Percentiles rank a stretch among this genome's conserved stretches.
Evolutionary conservation across 1,140 invertebrate species (phyloP).

Genomic region (Euschistus heros): DNA sequence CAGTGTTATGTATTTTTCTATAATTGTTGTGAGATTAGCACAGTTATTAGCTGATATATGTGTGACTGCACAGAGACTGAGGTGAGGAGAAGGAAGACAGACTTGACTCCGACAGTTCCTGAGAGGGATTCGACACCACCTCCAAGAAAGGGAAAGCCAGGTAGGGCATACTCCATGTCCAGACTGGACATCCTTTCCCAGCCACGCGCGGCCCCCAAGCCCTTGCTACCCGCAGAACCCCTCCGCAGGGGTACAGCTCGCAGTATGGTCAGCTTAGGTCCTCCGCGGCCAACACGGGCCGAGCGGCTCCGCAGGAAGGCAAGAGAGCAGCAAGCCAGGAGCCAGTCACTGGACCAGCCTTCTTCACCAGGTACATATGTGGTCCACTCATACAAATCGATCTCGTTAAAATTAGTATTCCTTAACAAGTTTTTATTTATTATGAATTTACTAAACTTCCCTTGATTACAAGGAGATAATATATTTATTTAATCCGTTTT

Average conservation of each 20-base stretch:
- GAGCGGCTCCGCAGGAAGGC: slow-evolving; percentile 43
- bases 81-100: slow-evolving; percentile 57
- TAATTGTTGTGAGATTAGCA: neutral
- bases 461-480: too few species aligned
- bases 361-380: slow-evolving; percentile 36
- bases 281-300: slow-evolving; percentile 42
- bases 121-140: slow-evolving; percentile 46
- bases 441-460: too few species aligned
- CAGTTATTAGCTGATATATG: slow-evolving; percentile 5
- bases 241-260: slow-evolving; percentile 38
- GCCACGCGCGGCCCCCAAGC: slow-evolving; percentile 46
- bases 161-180: slow-evolving; percentile 82
- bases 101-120: slow-evolving; percentile 80
- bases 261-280: slow-evolving; percentile 41
- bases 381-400: neutral
- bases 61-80: slow-evolving; percentile 7
- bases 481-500: too few species aligned
- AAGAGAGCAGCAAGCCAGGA: slow-evolving; percentile 35
- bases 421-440: too few species aligned
- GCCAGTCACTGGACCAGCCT: slow-evolving; percentile 22
- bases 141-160: slow-evolving; percentile 29
- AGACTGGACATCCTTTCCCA: slow-evolving; percentile 73
- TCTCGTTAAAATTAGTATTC: too few species aligned
- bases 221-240: slow-evolving; percentile 24
- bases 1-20: too few species aligned